Base-by-base conservation (phyloP, 2,888 invertebrate species). In the Eumacrocentrus americanus region DNA sequence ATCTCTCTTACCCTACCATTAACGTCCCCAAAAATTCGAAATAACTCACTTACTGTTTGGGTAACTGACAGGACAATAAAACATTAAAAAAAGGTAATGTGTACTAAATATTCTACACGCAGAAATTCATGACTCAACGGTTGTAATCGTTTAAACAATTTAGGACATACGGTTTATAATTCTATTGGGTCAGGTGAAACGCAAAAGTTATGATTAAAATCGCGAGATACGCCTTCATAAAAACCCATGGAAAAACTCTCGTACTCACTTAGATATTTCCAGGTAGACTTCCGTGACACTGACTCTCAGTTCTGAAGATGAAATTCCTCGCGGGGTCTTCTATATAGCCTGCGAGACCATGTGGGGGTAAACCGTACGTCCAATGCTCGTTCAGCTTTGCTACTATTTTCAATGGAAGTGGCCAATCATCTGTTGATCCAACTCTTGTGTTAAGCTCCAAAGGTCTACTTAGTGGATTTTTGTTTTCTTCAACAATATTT, bases 231-330 rank as follows among this genome's bases (percentile, higher is more conserved):
- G n/a, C n/a, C n/a, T n/a, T n/a, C n/a, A n/a, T n/a, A n/a, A n/a
- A n/a, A n/a, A n/a, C n/a, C n/a, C n/a, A 46, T 23, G 50, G 44
- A 53, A 60, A 46, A 70, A 71, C 73, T 74, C 71, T 61, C 55
- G 29, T 73, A 73, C 74, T 74, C 70, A 75, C 72, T 72, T 72
- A 59, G 63, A 61, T 70, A 69, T 68, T 69, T 71, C 66, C 68
- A 68, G 70, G 71, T 74, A 66, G 73, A 72, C 67, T 76, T 73
- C 77, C 74, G 71, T 77, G 76, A 78, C 77, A 78, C 76, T 77
- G 78, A 76, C 74, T 78, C 72, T 77, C 71, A 72, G 77, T 74
- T 79, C 77, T 79, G 75, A 79, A 80, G 80, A 80, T 76, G 77
- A 79, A 76, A 79, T 78, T 78, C 78, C 69, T 67, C 61, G 75